phyloP scores from a whole-genome alignment of 2,797 vertebrate species.

The Orientallactaga sibirica region DNA sequence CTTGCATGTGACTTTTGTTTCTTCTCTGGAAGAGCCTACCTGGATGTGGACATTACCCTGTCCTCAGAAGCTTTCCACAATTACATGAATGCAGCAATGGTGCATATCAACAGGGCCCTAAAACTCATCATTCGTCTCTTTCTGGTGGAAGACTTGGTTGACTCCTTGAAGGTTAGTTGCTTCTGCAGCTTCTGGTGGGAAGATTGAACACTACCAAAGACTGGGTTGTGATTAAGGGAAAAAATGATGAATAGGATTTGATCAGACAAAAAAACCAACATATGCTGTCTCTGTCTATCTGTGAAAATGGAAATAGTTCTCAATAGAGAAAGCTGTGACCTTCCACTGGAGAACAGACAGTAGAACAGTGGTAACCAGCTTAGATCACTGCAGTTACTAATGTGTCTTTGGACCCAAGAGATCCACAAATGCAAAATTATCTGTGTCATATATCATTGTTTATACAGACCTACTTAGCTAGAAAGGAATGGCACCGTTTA shows the following conservation, averaged over 20 bases:
- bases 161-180: slow-evolving; percentile 94
- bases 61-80: slow-evolving; percentile 95
- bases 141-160: slow-evolving; percentile 95
- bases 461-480: not conserved
- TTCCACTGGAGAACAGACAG: not conserved
- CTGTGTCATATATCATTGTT: not conserved
- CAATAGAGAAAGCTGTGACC: not conserved
- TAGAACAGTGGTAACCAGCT: not conserved
- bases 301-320: not conserved
- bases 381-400: not conserved
- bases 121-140: slow-evolving; percentile 94
- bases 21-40: slow-evolving; percentile 89
- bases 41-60: slow-evolving; percentile 94
- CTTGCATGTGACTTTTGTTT: slow-evolving; percentile 6
- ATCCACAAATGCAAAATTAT: not conserved
- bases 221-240: not conserved
- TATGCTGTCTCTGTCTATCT: not conserved
- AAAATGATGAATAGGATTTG: not conserved
- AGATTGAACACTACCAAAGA: not conserved
- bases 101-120: slow-evolving; percentile 92
- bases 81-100: slow-evolving; percentile 91
- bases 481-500: not conserved
- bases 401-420: not conserved
- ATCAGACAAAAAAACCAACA: not conserved
- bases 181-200: not conserved